A percentile compares a stretch with the other conserved stretches of the same genome.
These are phyloP conservation scores for Hermaeophaga mercurialis DNA, from an alignment of 2,888 invertebrate genomes.

Conservation along the genomic window DNA sequence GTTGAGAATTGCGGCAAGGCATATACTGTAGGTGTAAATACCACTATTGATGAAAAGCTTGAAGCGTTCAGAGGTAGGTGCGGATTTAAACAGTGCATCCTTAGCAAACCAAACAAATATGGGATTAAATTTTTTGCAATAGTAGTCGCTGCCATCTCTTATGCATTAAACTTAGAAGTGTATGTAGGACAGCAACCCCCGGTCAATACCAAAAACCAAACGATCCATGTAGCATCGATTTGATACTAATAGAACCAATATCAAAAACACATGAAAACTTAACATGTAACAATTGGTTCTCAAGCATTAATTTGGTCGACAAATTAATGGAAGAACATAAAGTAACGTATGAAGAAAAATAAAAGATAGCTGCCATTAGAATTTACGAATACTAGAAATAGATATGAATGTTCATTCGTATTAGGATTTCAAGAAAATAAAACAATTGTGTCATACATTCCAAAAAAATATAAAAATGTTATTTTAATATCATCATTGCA, in stretches of 20 bases:
- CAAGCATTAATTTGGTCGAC: conserved; percentile 23
- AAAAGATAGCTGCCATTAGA: conserved; percentile 33
- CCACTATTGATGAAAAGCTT: not conserved
- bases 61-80: not conserved
- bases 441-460: conserved; percentile 12
- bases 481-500: not conserved
- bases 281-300: conserved; percentile 28
- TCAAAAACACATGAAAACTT: conserved; percentile 9
- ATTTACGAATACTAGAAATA: conserved; percentile 24
- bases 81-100: not conserved
- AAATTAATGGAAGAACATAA: conserved; percentile 25
- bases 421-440: conserved; percentile 31
- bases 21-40: not conserved
- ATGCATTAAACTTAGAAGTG: not conserved
- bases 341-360: conserved; percentile 35
- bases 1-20: conserved; percentile 24
- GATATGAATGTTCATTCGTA: conserved; percentile 17
- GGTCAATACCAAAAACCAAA: not conserved
- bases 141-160: not conserved
- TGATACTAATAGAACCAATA: conserved; percentile 9
- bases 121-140: not conserved
- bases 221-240: conserved; percentile 5
- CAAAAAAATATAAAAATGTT: conserved; percentile 14
- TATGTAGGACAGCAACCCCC: too few species aligned
- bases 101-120: not conserved